A percentile compares a stretch with the other conserved stretches of the same genome.
phyloP scores from a whole-genome alignment of 2,888 invertebrate genomes.

The Molanna angustata region DNA sequence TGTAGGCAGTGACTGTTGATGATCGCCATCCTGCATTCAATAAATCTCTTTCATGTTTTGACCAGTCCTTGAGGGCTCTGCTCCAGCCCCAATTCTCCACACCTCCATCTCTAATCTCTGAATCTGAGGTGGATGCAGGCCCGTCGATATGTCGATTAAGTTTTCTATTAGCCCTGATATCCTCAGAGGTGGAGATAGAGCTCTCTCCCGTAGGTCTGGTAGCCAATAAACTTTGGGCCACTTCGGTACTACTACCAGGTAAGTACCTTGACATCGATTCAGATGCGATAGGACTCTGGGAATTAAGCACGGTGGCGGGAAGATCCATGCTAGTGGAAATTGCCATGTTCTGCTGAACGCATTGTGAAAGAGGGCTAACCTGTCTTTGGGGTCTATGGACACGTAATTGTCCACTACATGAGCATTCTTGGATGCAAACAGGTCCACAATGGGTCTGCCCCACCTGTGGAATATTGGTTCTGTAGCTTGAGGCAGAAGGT shows the following conservation, averaged over 20 bases:
- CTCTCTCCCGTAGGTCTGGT: constrained; percentile 30
- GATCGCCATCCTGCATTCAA: constrained; percentile 2
- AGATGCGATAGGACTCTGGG: constrained; percentile 33
- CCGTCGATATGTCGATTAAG: constrained; percentile 11
- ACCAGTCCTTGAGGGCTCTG: constrained; percentile 30
- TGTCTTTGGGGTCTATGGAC: constrained; percentile 14
- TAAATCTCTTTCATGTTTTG: not conserved
- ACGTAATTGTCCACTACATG: constrained; percentile 16
- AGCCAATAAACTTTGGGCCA: constrained; percentile 35
- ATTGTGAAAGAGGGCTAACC: constrained; percentile 28
- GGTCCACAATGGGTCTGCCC: constrained; percentile 22
- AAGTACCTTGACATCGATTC: constrained; percentile 31
- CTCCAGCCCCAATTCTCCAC: constrained; percentile 36
- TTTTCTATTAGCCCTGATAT: constrained; percentile 1
- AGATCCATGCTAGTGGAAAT: constrained; percentile 34
- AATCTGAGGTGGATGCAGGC: constrained; percentile 29
- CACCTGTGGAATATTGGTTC: constrained; percentile 14
- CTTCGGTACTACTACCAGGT: constrained; percentile 35
- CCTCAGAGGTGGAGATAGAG: constrained; percentile 16
- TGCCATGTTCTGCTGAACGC: constrained; percentile 35
- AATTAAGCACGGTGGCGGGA: constrained; percentile 36
- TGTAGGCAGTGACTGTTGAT: not conserved
- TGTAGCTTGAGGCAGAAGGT: constrained; percentile 3
- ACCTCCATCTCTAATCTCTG: constrained; percentile 33
- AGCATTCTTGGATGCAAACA: constrained; percentile 16